Base-by-base conservation (phyloP, 2,113 vertebrate genomes). In the Electrona antarctica region DNA sequence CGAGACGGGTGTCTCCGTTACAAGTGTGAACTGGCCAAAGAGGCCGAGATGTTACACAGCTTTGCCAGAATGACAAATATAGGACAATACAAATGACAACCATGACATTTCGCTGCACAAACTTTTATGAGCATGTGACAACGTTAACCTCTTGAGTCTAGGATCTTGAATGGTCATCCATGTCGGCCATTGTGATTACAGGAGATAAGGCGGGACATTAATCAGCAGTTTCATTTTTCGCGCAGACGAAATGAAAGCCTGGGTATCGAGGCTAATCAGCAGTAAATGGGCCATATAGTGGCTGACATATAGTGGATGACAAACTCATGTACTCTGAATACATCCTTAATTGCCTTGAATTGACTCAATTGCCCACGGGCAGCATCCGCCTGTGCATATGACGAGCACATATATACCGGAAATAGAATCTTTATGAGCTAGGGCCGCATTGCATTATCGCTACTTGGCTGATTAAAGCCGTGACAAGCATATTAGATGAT, bases 401-500 rank as follows among this genome's bases (percentile, higher is more conserved):
- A 77, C 67, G 15, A 61, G 29, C 21, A 51, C 15, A 12, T n/a
- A 61, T 21, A 21, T n/a, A 61, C 28, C 49, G 14, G 55, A 12
- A 54, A 59, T 59, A 9, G 2, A 48, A 60, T 9, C 63, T 64
- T 56, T 11, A 67, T 48, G 4, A 71, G 21, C 21, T 21, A 71
- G 64, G 65, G 41, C 67, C 60, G n/a, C n/a, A 12, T 54, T 41
- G n/a, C 1, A 61, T 71, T 41, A 47, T 14, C 65, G 62, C 52
- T 55, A 33, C 54, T 74, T 60, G 51, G 60, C 49, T 33, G 54
- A 75, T 79, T 55, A 72, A 41, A 50, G 49, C 47, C 3, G 28
- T 65, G 54, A 54, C 49, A 50, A 11, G 0, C 4, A 73, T 66
- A 79, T 68, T 69, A 1, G 60, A 5, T 61, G 60, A 5, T 61